A percentile compares a stretch with the other conserved stretches of the same genome.
phyloP scores from a whole-genome alignment of 2,888 invertebrate genomes.

The Bombylius discolor region DNA sequence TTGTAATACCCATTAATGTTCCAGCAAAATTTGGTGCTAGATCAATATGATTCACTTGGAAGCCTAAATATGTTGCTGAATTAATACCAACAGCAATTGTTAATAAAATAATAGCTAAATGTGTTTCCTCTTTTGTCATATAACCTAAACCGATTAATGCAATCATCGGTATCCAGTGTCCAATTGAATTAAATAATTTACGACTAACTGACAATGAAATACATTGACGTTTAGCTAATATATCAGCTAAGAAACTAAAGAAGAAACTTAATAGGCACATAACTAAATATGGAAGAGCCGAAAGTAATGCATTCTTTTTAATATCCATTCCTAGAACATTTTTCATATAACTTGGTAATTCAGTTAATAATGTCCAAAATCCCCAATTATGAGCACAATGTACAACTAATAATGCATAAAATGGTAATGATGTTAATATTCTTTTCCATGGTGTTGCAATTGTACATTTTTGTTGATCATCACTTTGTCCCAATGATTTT shows the following conservation, averaged over 20 bases:
- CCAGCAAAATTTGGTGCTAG: slow-evolving; percentile 74
- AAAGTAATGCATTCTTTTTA: slow-evolving; percentile 53
- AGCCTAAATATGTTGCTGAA: slow-evolving; percentile 61
- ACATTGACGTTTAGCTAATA: slow-evolving; percentile 25
- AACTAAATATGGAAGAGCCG: slow-evolving; percentile 57
- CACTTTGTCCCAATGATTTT: slow-evolving; percentile 41
- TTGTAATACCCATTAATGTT: slow-evolving; percentile 73
- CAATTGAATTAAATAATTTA: slow-evolving; percentile 43
- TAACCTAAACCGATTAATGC: slow-evolving; percentile 51
- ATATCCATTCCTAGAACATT: slow-evolving; percentile 58
- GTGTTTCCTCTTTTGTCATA: slow-evolving; percentile 28
- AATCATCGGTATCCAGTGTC: slow-evolving; percentile 55
- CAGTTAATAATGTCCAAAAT: slow-evolving; percentile 70
- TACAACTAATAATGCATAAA: slow-evolving; percentile 57
- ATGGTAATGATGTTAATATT: slow-evolving; percentile 61
- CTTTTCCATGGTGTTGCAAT: slow-evolving; percentile 55
- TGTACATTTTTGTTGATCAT: slow-evolving; percentile 19
- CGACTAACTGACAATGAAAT: slow-evolving; percentile 30
- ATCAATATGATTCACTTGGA: slow-evolving; percentile 73
- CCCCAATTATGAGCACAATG: slow-evolving; percentile 66
- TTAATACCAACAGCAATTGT: slow-evolving; percentile 63
- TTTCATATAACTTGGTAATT: slow-evolving; percentile 69
- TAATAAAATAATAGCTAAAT: slow-evolving; percentile 49
- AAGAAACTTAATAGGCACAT: slow-evolving; percentile 60
- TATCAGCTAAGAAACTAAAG: slow-evolving; percentile 52